Evolutionary conservation across 2,113 vertebrate genomes (phyloP), one percentile per base, ranked within the genome.

Genomic region (Microtus richardsoni): DNA sequence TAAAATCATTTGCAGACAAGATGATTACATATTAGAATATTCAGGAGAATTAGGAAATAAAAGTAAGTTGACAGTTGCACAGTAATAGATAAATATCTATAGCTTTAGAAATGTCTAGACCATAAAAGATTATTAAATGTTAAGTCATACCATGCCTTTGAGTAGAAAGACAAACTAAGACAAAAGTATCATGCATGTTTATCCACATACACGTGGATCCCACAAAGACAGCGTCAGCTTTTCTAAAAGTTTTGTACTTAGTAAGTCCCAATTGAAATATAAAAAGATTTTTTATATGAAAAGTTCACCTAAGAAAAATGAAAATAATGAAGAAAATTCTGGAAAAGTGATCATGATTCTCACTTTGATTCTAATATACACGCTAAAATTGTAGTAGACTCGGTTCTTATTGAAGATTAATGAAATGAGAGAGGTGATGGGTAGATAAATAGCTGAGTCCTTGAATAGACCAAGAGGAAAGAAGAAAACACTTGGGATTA

Each of bases 261-360:
- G 0, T 85, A 89, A 49, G 5, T 89, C 33, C 12, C 26, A 80
- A 22, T 74, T 89, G 68, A 96, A 92, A 79, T 84, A 52, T 16
- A 78, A 83, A 44, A 28, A 88, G 14, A 21, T 80, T 74, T 92
- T 96, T 95, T 71, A 80, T 70, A 79, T 95, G 52, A 73, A 94
- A 96, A 93, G 30, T 93, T 95, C 17, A 75, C 89, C 80, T 70
- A 84, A 62, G 86, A 73, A 47, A 73, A 39, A 4, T 87, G 60
- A 90, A 92, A 94, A 90, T 87, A 78, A 33, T 88, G 28, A 89
- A 39, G 49, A 89, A 94, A 91, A 86, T 93, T 93, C 66, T 80
- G 49, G 88, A 41, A 79, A 70, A 91, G 36, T 89, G 54, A n/a
- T 77, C 44, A 36, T 47, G n/a, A 66, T 52, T 96, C 39, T 96